Evolutionary conservation across 2,888 invertebrate species (phyloP), one percentile per base, ranked within the genome.

Genomic region (Periphyllus acericola): DNA sequence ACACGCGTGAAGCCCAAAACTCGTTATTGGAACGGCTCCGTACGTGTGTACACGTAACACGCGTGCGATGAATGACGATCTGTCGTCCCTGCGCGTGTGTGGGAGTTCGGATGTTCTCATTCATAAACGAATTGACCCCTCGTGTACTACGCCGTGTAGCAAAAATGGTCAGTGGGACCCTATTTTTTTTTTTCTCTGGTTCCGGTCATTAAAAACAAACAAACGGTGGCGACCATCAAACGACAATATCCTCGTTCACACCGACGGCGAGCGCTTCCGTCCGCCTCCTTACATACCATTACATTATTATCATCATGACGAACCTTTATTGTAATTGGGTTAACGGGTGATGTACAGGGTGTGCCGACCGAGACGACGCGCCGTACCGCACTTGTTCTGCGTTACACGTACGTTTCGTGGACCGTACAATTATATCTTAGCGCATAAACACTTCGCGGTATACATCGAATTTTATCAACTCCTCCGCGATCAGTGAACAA

Each of bases 61-160:
- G 4, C 36, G 25, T 11, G 8, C 11, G 68, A 25, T 19, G 72
- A 46, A 25, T 19, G 72, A 46, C 52, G 60, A 55, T 29, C 66
- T 36, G 60, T 29, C 40, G 81, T 36, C 80, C 80, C 66, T 80
- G 36, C 71, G 55, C 83, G 76, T 14, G 81, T 87, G 81, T 87
- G 87, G 87, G 87, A 87, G 87, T 87, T 87, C 87, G 87, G 81
- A 87, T 87, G 87, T 87, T 81, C 74, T 60, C 87, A 81, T 87
- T 81, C 87, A 80, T 19, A 29, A 55, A 80, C 74, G 81, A 87
- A 87, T 87, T 87, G 87, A 87, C 87, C 87, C 87, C 72, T 81
- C 66, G 76, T 32, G 60, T 25, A 3, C 25, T 60, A 25, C 60
- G 25, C 11, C 32, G n/a, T 40, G 32, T 32, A 60, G 74, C 60